Evolutionary conservation across 2,797 vertebrate species (phyloP).

Genomic region (Euphonia xanthogaster): DNA sequence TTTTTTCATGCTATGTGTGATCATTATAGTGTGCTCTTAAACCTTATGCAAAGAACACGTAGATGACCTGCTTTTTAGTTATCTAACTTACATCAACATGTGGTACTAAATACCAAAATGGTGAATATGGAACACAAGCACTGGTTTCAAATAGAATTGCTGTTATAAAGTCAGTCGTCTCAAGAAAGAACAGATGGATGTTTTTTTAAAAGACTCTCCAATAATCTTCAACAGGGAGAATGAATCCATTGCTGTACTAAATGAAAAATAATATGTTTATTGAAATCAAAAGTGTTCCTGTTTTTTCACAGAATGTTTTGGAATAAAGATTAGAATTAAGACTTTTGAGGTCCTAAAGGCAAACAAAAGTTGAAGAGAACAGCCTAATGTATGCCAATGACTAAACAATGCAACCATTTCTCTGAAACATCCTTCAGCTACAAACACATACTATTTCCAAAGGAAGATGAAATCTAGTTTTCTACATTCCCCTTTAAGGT

Average conservation of each 20-base stretch:
- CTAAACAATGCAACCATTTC: neutral
- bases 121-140: neutral
- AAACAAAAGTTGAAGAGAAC: neutral
- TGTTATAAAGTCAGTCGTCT: neutral
- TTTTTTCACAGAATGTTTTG: neutral
- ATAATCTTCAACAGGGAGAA: slow-evolving; percentile 25
- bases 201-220: neutral
- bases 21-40: neutral
- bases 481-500: neutral
- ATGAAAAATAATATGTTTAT: slow-evolving; percentile 17
- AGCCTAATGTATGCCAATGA: neutral
- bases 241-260: neutral
- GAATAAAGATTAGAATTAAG: neutral
- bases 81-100: neutral
- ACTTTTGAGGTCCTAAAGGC: neutral
- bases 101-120: neutral
- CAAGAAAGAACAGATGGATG: slow-evolving; percentile 11
- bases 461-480: neutral
- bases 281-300: neutral
- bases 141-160: slow-evolving; percentile 13
- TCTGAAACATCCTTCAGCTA: neutral
- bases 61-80: neutral
- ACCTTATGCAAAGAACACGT: neutral
- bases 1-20: neutral
- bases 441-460: neutral